phyloP scores from a whole-genome alignment of 2,888 invertebrate genomes.

The Blastobasis adustella region DNA sequence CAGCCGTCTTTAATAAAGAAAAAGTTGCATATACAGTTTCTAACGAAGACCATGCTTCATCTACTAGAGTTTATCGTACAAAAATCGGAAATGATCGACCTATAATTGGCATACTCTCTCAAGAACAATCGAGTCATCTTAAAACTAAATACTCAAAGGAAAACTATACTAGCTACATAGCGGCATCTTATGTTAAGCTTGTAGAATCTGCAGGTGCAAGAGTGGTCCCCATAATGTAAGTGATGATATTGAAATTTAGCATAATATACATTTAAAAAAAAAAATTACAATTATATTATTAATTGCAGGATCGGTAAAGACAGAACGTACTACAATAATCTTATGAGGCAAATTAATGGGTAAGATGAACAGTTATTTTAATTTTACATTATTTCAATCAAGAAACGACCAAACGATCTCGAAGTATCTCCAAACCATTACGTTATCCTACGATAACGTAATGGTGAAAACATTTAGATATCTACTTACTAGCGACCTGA shows the following conservation, averaged over 20 bases:
- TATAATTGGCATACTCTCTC: constrained; percentile 81
- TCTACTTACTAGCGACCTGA: too few relatives aligned
- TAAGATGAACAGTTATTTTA: constrained; percentile 39
- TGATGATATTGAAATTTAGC: too few relatives aligned
- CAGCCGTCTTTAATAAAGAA: too few relatives aligned
- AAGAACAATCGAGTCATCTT: constrained; percentile 76
- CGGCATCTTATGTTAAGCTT: constrained; percentile 91
- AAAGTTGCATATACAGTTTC: too few relatives aligned
- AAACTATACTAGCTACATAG: constrained; percentile 82
- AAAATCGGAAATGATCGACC: constrained; percentile 61
- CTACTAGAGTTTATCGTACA: too few relatives aligned
- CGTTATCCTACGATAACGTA: too few relatives aligned
- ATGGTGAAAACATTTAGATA: too few relatives aligned
- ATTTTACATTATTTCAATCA: too few relatives aligned
- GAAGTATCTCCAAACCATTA: too few relatives aligned
- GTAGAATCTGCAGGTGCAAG: constrained; percentile 91
- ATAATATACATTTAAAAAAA: too few relatives aligned
- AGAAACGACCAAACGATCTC: too few relatives aligned
- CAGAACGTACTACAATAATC: constrained; percentile 76
- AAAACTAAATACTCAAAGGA: constrained; percentile 67
- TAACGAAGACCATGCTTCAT: too few relatives aligned
- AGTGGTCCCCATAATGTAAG: constrained; percentile 89
- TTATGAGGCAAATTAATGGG: constrained; percentile 84
- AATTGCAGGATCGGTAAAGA: constrained; percentile 78
- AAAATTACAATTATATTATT: constrained; percentile 9